Percentiles rank a stretch among this genome's conserved stretches.
These are phyloP conservation scores for Eupithecia subfuscata DNA, from an alignment of 2,888 invertebrate genomes.

Conservation along the genomic window DNA sequence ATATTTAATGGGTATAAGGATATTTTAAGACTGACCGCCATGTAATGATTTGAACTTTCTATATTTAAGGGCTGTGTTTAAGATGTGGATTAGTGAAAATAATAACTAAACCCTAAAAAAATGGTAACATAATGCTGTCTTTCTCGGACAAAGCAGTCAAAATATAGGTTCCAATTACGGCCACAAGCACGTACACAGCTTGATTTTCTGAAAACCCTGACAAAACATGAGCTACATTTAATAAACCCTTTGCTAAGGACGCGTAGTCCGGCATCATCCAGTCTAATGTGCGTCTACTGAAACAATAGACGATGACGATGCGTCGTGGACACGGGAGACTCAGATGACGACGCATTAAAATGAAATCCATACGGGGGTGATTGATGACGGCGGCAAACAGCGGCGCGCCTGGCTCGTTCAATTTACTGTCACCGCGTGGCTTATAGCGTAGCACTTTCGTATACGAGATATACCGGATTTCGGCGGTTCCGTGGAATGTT, in stretches of 20 bases:
- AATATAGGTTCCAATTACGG: not conserved
- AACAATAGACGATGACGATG: slow-evolving; percentile 64
- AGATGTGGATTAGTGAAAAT: no score
- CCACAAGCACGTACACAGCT: not conserved
- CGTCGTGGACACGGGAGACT: slow-evolving; percentile 73
- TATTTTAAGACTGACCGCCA: not conserved
- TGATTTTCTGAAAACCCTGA: not conserved
- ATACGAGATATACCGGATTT: slow-evolving; percentile 15
- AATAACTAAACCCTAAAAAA: no score
- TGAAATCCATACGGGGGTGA: slow-evolving; percentile 81
- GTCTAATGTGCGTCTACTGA: slow-evolving; percentile 41
- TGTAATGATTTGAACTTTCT: not conserved
- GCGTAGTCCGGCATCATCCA: slow-evolving; percentile 20
- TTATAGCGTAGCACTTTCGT: slow-evolving; percentile 18
- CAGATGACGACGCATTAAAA: slow-evolving; percentile 82
- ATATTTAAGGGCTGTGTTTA: not conserved
- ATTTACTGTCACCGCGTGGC: slow-evolving; percentile 67
- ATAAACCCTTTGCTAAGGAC: not conserved
- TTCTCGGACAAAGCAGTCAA: not conserved
- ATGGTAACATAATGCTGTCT: not conserved
- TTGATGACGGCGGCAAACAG: slow-evolving; percentile 80
- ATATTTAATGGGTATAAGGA: no score
- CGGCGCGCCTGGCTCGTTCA: slow-evolving; percentile 76
- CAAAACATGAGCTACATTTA: not conserved
- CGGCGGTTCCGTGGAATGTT: slow-evolving; percentile 15